phyloP scores from a whole-genome alignment of 2,797 vertebrate genomes.

The Prionace glauca region DNA sequence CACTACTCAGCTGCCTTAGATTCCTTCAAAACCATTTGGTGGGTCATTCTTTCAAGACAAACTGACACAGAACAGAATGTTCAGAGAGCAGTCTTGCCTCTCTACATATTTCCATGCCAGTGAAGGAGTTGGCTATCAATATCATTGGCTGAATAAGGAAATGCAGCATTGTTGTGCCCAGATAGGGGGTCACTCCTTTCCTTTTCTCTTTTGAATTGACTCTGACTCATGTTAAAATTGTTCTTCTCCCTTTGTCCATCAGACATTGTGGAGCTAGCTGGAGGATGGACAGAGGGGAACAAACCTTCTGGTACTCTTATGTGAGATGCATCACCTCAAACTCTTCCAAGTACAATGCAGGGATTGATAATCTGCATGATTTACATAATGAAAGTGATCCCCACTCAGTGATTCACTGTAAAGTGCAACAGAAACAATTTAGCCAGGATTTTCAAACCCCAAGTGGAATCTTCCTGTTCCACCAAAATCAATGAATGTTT shows the following conservation, averaged over 20 bases:
- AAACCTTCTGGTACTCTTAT: not conserved
- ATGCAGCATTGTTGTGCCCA: not conserved
- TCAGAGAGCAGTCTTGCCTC: not conserved
- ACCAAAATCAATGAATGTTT: too few species aligned
- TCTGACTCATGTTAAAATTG: not conserved
- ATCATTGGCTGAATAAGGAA: not conserved
- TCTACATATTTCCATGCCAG: not conserved
- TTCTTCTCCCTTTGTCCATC: not conserved
- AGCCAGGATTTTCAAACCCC: too few species aligned
- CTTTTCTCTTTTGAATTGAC: not conserved
- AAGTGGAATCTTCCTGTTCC: too few species aligned
- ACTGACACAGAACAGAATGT: not conserved
- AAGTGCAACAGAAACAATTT: not conserved
- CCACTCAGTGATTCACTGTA: not conserved
- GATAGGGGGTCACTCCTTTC: not conserved
- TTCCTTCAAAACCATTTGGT: not conserved
- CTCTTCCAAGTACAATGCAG: not conserved
- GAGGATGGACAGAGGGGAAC: not conserved
- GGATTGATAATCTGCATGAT: not conserved
- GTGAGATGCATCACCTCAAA: not conserved
- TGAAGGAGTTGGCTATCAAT: not conserved
- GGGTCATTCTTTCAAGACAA: not conserved
- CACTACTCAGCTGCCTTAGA: not conserved
- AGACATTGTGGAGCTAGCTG: not conserved
- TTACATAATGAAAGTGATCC: not conserved